Conservation (phyloP, 2,888 invertebrate genomes). For the Drosophila formosana region DNA sequence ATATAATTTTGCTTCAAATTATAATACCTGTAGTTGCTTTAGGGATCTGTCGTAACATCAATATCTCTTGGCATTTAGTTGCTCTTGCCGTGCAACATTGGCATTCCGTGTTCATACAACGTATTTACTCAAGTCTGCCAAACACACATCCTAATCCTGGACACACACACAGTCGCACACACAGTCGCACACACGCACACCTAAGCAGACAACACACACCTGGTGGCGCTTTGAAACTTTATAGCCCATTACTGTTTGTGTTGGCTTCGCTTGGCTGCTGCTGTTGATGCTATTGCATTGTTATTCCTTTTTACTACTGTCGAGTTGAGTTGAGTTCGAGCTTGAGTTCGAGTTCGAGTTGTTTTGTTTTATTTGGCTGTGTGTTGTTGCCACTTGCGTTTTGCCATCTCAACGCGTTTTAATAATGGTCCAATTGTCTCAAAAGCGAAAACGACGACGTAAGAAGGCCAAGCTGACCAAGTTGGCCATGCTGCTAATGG, state of each 20-base stretch:
- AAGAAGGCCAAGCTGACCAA: conserved; percentile 12
- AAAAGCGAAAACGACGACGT: conserved; percentile 60
- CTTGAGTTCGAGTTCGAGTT: conserved; percentile 31
- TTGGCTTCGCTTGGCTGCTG: conserved; percentile 19
- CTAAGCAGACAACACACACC: conserved; percentile 27
- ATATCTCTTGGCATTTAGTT: conserved; percentile 2
- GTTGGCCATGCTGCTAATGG: conserved; percentile 51
- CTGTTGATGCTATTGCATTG: conserved; percentile 43
- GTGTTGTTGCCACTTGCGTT: conserved; percentile 63
- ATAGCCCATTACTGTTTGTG: conserved; percentile 43
- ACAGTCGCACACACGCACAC: not conserved
- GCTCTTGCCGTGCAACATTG: not conserved
- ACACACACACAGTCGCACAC: not conserved
- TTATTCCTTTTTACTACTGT: conserved; percentile 34
- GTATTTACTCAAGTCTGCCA: conserved; percentile 13
- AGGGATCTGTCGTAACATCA: not conserved
- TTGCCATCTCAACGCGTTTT: conserved; percentile 81
- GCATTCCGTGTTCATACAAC: not conserved
- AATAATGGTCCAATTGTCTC: conserved; percentile 81
- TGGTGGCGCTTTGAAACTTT: conserved; percentile 43
- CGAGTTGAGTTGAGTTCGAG: conserved; percentile 28
- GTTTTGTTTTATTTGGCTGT: conserved; percentile 28
- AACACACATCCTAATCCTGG: conserved; percentile 17
- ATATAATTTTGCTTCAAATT: not conserved
- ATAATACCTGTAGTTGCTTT: not conserved